Conservation (phyloP, 1,140 invertebrate genomes). For the Drosophila nikananu region DNA sequence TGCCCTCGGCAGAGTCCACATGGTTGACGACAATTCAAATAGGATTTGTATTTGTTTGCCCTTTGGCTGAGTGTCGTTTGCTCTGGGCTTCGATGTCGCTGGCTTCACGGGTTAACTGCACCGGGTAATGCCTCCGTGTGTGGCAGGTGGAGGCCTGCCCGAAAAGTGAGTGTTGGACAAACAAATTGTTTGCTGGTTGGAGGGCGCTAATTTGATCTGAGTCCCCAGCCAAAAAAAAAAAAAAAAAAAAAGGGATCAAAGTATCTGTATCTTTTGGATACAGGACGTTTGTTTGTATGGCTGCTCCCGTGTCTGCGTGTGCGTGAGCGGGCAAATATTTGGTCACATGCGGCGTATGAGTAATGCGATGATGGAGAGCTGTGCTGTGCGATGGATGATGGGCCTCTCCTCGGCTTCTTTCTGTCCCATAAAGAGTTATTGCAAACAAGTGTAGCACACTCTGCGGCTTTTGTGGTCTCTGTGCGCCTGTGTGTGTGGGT, state of each 20-base stretch:
- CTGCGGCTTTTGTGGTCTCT: constrained; percentile 49
- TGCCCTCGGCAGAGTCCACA: not conserved
- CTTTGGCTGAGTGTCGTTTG: constrained; percentile 38
- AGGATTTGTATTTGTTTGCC: constrained; percentile 62
- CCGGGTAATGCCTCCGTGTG: not conserved
- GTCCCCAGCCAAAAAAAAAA: not conserved
- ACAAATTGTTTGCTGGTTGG: constrained; percentile 38
- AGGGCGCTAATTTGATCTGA: constrained; percentile 55
- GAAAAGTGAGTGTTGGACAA: constrained; percentile 44
- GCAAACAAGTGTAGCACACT: constrained; percentile 65
- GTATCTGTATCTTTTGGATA: constrained; percentile 41
- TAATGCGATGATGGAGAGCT: constrained; percentile 41
- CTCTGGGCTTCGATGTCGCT: not conserved
- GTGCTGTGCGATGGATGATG: not conserved
- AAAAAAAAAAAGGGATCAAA: constrained; percentile 13
- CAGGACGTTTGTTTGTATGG: constrained; percentile 18
- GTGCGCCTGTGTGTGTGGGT: constrained; percentile 8
- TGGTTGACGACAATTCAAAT: constrained; percentile 40
- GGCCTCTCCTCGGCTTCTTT: not conserved
- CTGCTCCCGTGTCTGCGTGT: constrained; percentile 2
- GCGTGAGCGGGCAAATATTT: constrained; percentile 57
- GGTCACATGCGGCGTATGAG: constrained; percentile 54
- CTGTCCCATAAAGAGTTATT: constrained; percentile 33
- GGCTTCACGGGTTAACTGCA: constrained; percentile 15
- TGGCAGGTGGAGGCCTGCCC: not conserved